Conservation (phyloP, 1,140 invertebrate genomes). For the Philotrypesis tridentata region DNA sequence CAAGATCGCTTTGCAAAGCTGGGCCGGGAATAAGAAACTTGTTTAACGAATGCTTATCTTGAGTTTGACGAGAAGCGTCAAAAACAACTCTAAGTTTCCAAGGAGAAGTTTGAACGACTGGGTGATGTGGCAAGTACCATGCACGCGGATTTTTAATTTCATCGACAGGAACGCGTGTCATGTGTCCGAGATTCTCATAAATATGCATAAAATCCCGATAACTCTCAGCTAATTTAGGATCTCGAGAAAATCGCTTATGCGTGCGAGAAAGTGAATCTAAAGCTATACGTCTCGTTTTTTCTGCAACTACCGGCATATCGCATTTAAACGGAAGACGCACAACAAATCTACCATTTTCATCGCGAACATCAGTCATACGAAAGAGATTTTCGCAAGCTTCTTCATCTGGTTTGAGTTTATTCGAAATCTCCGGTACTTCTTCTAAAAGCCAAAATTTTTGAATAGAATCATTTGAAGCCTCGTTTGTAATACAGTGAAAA, state of each 20-base stretch:
- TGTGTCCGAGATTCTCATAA: conserved; percentile 35
- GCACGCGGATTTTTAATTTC: background rate
- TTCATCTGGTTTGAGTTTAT: conserved; percentile 30
- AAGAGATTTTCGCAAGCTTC: conserved; percentile 46
- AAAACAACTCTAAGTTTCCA: conserved; percentile 51
- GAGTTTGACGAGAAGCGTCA: conserved; percentile 38
- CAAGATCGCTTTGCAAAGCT: conserved; percentile 42
- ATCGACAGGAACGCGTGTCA: background rate
- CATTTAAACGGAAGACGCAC: conserved; percentile 54
- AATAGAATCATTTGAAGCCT: background rate
- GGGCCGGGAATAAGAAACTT: conserved; percentile 33
- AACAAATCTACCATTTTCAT: conserved; percentile 52
- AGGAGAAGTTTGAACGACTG: conserved; percentile 15
- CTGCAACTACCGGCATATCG: background rate
- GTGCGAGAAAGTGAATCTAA: conserved; percentile 25
- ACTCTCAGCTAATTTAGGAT: background rate
- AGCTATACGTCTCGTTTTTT: background rate
- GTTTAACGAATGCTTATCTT: conserved; percentile 23
- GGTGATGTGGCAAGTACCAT: conserved; percentile 42
- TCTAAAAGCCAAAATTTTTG: conserved; percentile 50
- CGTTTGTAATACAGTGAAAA: background rate
- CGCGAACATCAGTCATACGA: conserved; percentile 41
- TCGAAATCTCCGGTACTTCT: background rate
- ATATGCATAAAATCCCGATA: conserved; percentile 23
- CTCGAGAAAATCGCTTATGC: conserved; percentile 20